Evolutionary conservation across 2,797 vertebrate genomes (phyloP), one percentile per base, ranked within the genome.

Genomic region (Gymnoscopelus microlampas): DNA sequence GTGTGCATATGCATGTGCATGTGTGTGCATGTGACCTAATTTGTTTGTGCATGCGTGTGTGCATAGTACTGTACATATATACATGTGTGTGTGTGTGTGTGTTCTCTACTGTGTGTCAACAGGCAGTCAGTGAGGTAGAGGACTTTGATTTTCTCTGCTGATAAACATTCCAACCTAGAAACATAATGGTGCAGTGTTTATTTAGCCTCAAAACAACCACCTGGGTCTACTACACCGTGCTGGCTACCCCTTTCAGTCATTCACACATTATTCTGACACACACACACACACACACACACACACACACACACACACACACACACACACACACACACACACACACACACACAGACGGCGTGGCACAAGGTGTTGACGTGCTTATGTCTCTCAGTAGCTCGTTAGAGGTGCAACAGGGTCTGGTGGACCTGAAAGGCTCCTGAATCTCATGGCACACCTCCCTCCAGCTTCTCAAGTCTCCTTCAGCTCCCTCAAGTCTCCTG

Each of bases 171-270:
- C 71, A 56, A 51, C 54, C 53, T 51, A 54, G 61, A 84, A 75
- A 87, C 78, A 81, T 47, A 66, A 66, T 23, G 49, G 71, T 59
- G 60, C 4, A n/a, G 39, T 79, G 77, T 83, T 82, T 86, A 84
- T 87, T 90, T 83, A 84, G 71, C 68, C 74, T 71, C 74, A 83
- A 85, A 86, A 76, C 77, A 81, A 76, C 50, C 80, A 88, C 84
- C 81, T 86, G 84, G 81, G 81, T 82, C 79, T 77, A 76, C 78
- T 80, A 54, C 85, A 70, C 77, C 3, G 53, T 48, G 19, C 71
- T 83, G 82, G 80, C 71, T 55, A 47, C 61, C 15, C 29, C 14
- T 11, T 12, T n/a, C 39, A 39, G 35, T 39, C 35, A 39, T 39
- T 39, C 35, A 39, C 39, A 39, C 39, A 39, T 39, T 39, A 39